Evolutionary conservation across 2,797 vertebrate species (phyloP).

Genomic region (Catostomus latipinnis): DNA sequence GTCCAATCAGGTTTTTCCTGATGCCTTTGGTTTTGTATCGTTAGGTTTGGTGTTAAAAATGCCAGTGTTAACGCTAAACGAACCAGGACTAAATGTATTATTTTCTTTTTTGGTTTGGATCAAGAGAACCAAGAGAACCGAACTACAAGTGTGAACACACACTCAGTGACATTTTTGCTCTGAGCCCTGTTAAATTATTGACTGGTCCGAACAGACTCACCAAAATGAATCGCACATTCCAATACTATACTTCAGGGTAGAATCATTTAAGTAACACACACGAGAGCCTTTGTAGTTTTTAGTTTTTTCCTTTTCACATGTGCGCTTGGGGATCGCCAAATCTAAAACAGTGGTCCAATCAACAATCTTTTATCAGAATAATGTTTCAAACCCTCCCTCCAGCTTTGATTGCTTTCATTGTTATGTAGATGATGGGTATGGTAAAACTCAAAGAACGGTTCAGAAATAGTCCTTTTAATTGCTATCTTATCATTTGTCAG

Average conservation of each 20-base stretch:
- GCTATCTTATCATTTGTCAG: slow-evolving; percentile 32
- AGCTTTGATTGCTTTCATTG: slow-evolving; percentile 61
- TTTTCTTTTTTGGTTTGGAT: too few species aligned
- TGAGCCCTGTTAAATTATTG: too few species aligned
- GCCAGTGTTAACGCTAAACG: too few species aligned
- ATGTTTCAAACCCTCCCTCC: slow-evolving; percentile 51
- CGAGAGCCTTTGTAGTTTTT: slow-evolving; percentile 21
- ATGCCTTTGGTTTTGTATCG: too few species aligned
- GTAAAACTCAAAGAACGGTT: slow-evolving; percentile 45
- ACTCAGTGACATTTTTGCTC: too few species aligned
- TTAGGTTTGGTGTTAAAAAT: too few species aligned
- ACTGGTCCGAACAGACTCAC: too few species aligned
- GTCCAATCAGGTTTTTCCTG: too few species aligned
- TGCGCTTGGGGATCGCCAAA: slow-evolving; percentile 30
- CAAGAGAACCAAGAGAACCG: too few species aligned
- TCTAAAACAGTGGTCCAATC: slow-evolving; percentile 46
- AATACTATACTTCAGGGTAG: not conserved
- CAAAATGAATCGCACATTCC: too few species aligned
- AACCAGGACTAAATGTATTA: too few species aligned
- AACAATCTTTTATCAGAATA: slow-evolving; percentile 52
- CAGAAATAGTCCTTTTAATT: slow-evolving; percentile 57
- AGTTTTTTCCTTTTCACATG: slow-evolving; percentile 26
- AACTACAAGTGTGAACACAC: too few species aligned
- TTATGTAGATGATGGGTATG: slow-evolving; percentile 57
- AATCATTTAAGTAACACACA: not conserved